Evolutionary conservation across 2,888 invertebrate species (phyloP), one percentile per base, ranked within the genome.

Genomic region (Hedya salicella): DNA sequence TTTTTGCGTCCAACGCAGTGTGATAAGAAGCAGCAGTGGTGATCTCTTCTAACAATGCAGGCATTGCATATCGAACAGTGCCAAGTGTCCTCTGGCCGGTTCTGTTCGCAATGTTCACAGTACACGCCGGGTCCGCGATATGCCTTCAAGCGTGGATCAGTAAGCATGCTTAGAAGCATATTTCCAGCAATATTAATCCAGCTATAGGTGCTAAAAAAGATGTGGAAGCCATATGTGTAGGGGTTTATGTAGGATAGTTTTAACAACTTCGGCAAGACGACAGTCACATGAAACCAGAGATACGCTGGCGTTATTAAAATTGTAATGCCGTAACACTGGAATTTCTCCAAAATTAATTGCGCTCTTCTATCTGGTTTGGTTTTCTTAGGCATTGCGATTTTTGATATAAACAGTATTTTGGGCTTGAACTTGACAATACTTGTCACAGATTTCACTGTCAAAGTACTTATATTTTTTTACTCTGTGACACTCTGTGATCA

Each of bases 1-100:
- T 98, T 98, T 72, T 93, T 85, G 74, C 96, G 94, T 6, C 98
- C 98, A 60, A 98, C 93, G 83, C 98, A 98, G 73, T 95, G 95
- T 0, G 96, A 95, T 0, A 96, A 95, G 83, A 98, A 97, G 69
- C 95, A 94, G 79, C 98, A 96, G 79, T 97, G 96, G 83, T 96
- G 97, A 78, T 97, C 98, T 68, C 98, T 92, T 76, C 95, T 95
- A 2, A 95, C 77, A 56, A 98, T 95, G 80, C 98, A 99, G 0
- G 93, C 91, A 57, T 96, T 93, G 83, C 98, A 99, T 0, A 89
- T 92, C 39, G 91, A 91, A 78, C 98, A 99, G 80, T 98, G 98
- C 94, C 97, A 97, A 1, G 97, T 95, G 39, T 96, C 93, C 0
- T 95, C 95, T 0, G 96, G 96, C 4, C 94, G 93, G 3, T 94